phyloP scores from a whole-genome alignment of 2,113 vertebrate genomes.

The Cranoglanis bouderius region DNA sequence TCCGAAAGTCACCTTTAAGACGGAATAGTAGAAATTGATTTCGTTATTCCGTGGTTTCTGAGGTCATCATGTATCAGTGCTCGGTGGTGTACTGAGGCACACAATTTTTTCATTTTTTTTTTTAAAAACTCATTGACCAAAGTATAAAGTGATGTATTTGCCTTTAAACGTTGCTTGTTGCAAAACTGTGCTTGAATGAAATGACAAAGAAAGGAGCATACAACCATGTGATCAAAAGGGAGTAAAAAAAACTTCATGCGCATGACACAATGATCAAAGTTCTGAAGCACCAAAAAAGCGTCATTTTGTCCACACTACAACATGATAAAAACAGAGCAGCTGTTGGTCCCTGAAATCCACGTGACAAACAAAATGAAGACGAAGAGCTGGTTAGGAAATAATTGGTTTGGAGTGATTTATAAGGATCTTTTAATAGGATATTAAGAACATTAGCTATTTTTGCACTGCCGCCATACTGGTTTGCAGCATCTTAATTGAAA shows the following conservation, averaged over 20 bases:
- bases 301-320: neutral
- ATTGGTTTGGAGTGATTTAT: constrained; percentile 34
- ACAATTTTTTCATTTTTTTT: neutral
- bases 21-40: constrained; percentile 6
- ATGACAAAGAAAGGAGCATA: neutral
- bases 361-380: constrained; percentile 27
- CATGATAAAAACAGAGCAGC: neutral
- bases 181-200: neutral
- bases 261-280: neutral
- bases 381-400: constrained; percentile 18
- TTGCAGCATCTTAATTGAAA: constrained; percentile 17
- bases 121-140: no score
- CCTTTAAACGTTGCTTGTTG: neutral
- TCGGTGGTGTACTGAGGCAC: neutral
- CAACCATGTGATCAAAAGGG: neutral
- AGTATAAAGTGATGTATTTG: neutral
- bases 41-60: neutral
- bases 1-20: constrained; percentile 27
- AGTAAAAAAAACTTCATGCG: neutral
- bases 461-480: neutral
- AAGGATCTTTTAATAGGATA: constrained; percentile 27
- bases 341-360: constrained; percentile 11
- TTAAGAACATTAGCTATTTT: constrained; percentile 28
- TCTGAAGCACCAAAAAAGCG: neutral
- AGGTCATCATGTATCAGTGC: neutral